phyloP scores from a whole-genome alignment of 30 jellyfish, hydroid and myxozoan genomes.

The Cassiopea xamachana region DNA sequence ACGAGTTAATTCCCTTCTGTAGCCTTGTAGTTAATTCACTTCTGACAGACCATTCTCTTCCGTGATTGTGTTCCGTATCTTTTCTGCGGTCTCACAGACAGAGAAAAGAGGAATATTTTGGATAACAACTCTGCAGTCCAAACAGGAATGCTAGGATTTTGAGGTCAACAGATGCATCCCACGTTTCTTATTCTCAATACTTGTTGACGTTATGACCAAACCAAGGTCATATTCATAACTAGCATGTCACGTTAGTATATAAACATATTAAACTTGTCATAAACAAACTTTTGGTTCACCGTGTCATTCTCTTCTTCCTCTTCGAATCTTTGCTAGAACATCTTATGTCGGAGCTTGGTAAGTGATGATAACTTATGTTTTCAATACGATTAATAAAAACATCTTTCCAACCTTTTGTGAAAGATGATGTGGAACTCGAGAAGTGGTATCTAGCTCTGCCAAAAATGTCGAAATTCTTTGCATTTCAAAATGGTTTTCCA shows the following conservation, averaged over 20 bases:
- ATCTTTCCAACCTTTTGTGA: too few species aligned
- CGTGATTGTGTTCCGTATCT: slow-evolving; percentile 25
- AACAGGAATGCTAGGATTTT: slow-evolving; percentile 6
- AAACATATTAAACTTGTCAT: not conserved
- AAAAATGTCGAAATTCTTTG: too few species aligned
- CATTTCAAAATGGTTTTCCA: too few species aligned
- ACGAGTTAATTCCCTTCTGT: slow-evolving; percentile 16
- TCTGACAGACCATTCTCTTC: slow-evolving; percentile 46
- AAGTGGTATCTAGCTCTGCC: too few species aligned
- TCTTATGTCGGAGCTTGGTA: too few species aligned
- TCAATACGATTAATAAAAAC: too few species aligned
- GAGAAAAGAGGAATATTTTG: slow-evolving; percentile 41
- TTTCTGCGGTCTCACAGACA: slow-evolving; percentile 52
- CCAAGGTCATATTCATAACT: not conserved
- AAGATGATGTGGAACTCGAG: too few species aligned
- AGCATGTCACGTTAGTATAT: not conserved
- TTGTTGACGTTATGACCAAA: not conserved
- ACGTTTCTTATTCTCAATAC: not conserved
- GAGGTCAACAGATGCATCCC: slow-evolving; percentile 6
- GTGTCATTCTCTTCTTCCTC: not conserved
- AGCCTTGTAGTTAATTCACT: too few species aligned
- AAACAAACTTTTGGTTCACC: not conserved
- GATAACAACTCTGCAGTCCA: slow-evolving; percentile 43
- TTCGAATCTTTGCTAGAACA: too few species aligned
- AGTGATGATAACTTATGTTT: too few species aligned